phyloP scores from a whole-genome alignment of 1,140 invertebrate genomes.

The Dreissena polymorpha region DNA sequence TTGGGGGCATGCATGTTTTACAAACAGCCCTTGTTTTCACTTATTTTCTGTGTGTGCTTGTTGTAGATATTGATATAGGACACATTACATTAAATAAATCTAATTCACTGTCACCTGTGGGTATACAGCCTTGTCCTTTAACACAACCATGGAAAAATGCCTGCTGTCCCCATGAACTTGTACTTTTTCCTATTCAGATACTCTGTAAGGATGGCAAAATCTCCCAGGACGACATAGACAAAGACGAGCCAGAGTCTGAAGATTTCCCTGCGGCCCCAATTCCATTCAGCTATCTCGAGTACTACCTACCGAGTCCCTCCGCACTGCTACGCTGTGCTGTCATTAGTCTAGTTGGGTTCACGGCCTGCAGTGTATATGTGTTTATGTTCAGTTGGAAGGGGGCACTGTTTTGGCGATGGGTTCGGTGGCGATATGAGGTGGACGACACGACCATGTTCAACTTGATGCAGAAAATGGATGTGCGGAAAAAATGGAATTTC shows the following conservation, averaged over 20 bases:
- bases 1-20: no score
- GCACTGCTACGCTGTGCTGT: constrained; percentile 21
- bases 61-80: no score
- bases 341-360: not conserved
- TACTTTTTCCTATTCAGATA: constrained; percentile 55
- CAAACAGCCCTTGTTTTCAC: no score
- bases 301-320: constrained; percentile 25
- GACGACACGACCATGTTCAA: constrained; percentile 30
- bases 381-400: constrained; percentile 36
- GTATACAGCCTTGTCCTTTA: no score
- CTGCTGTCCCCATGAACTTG: no score
- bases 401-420: constrained; percentile 20
- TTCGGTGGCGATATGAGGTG: constrained; percentile 21
- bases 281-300: constrained; percentile 31
- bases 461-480: constrained; percentile 2
- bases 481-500: not conserved
- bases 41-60: no score
- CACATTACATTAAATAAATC: no score
- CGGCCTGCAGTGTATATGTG: constrained; percentile 12
- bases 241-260: constrained; percentile 64
- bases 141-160: no score
- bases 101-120: no score
- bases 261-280: constrained; percentile 37
- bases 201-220: constrained; percentile 59
- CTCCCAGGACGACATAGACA: constrained; percentile 60